Conservation (phyloP, 2,888 invertebrate species). For the Toxonevra muliebris region DNA sequence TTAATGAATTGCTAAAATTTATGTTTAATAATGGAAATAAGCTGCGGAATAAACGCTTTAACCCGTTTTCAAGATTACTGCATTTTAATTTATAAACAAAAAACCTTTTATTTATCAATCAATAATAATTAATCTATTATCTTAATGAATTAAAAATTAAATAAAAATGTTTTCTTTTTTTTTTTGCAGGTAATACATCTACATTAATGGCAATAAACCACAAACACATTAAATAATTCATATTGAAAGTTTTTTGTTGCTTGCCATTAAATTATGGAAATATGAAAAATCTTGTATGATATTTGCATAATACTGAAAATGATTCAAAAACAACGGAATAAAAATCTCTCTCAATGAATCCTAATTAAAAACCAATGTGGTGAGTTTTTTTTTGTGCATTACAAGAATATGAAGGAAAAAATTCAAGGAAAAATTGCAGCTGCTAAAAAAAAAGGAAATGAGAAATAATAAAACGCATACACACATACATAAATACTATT, state of each 20-base stretch:
- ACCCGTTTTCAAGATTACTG: too few relatives aligned
- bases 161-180: not conserved
- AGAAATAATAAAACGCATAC: not conserved
- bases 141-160: not conserved
- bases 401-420: too few relatives aligned
- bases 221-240: slow-evolving; percentile 12
- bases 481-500: too few relatives aligned
- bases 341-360: slow-evolving; percentile 18
- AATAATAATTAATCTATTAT: too few relatives aligned
- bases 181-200: slow-evolving; percentile 18
- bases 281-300: not conserved
- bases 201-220: not conserved
- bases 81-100: too few relatives aligned
- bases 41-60: too few relatives aligned
- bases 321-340: slow-evolving; percentile 3
- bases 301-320: not conserved
- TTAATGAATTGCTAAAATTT: too few relatives aligned
- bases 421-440: not conserved
- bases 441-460: not conserved
- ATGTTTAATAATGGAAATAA: too few relatives aligned
- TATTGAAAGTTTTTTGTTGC: not conserved
- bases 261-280: too few relatives aligned
- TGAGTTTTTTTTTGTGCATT: slow-evolving; percentile 8
- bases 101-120: too few relatives aligned
- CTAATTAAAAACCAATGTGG: slow-evolving; percentile 22